Evolutionary conservation across 2,797 vertebrate genomes (phyloP), one percentile per base, ranked within the genome.

Genomic region (Steatocranus sp.): DNA sequence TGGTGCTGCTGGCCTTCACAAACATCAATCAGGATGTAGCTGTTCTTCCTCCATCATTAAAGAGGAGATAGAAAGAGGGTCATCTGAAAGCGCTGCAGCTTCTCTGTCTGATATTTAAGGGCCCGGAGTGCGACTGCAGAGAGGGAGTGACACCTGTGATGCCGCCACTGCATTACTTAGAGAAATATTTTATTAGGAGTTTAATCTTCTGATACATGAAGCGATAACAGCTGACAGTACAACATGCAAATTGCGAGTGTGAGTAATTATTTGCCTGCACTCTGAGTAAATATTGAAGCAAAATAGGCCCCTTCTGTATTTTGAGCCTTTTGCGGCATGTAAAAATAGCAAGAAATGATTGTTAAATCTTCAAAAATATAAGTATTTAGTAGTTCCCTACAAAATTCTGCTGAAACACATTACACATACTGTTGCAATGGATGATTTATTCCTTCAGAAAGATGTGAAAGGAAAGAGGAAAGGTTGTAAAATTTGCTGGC

Each of bases 11-110:
- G 89, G 92, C 88, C 90, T 87, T 84, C 91, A 78, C 75, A 81
- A 8, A 87, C 90, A 91, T 92, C 92, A 90, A 87, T 91, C 91
- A 92, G 89, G 83, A 70, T 20, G 83, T 5, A 83, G 86, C 89
- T 63, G 86, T 82, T 78, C 87, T 43, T 88, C 50, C 84, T 86
- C 86, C 79, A 76, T 92, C 91, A 84, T 90, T 89, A 90, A 89
- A 89, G 70, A 84, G 82, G 63, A 90, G 83, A 82, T 80, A 10
- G 90, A 87, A 80, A 79, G 86, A 83, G 53, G 75, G 46, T 68
- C 48, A 85, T 53, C 78, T 56, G 79, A 84, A 74, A 50, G 78
- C 23, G 1, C 38, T 4, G 43, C 76, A 23, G 80, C 78, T 75
- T 83, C 78, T 75, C 78, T 46, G n/a, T 54, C 11, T 46, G 41